Evolutionary conservation across 2,113 vertebrate species (phyloP).

Genomic region (Neopipo cinnamomea): DNA sequence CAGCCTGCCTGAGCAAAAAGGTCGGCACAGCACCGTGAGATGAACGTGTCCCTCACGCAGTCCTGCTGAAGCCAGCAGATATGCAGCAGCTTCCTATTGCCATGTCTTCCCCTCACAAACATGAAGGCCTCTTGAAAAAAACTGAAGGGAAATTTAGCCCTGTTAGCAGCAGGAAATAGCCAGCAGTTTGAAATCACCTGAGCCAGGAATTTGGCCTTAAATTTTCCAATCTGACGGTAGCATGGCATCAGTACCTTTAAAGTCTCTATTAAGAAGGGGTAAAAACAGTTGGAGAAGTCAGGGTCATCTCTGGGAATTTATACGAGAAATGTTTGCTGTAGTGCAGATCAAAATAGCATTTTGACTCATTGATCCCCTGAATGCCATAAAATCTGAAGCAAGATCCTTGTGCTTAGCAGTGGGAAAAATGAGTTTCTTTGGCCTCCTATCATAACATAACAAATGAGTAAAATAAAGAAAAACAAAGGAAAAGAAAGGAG

Average conservation of each 20-base stretch:
- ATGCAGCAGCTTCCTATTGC: not conserved
- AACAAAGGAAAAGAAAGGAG: constrained; percentile 23
- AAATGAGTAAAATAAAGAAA: constrained; percentile 57
- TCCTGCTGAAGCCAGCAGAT: not conserved
- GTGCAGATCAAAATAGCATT: constrained; percentile 34
- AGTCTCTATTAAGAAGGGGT: not conserved
- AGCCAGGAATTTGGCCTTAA: constrained; percentile 12
- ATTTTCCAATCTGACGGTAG: not conserved
- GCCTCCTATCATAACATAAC: not conserved
- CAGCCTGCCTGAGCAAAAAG: not conserved
- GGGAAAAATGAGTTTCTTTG: constrained; percentile 40
- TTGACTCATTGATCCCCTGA: constrained; percentile 39
- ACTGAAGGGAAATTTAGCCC: not conserved
- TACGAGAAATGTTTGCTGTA: constrained; percentile 37
- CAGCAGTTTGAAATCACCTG: not conserved
- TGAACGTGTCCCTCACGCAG: accelerated
- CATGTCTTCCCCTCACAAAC: not conserved
- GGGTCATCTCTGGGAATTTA: constrained; percentile 40
- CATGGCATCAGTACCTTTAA: constrained; percentile 34
- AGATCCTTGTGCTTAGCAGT: constrained; percentile 37
- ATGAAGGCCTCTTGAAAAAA: not conserved
- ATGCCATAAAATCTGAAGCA: constrained; percentile 15
- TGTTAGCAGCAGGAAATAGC: constrained; percentile 4
- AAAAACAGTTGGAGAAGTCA: not conserved
- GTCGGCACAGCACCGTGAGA: not conserved